Conservation (phyloP, 2,113 vertebrate genomes). For the Callochromis pleurospilus region DNA sequence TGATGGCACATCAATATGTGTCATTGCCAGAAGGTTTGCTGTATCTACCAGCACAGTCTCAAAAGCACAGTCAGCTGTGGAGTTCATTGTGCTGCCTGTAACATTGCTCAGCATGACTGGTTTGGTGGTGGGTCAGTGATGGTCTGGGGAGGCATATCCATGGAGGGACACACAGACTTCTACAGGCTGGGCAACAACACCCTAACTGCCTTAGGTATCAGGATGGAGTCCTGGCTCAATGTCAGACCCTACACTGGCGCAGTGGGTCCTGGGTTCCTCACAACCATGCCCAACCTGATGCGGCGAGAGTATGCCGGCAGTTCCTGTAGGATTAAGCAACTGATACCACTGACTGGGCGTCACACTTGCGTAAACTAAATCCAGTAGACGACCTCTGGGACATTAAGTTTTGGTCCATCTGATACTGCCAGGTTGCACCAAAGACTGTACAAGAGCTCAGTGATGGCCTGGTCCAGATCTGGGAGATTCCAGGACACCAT, state of each 20-base stretch:
- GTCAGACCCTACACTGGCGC: background rate
- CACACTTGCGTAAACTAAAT: rapidly evolving
- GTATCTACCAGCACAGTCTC: background rate
- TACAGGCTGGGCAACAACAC: background rate
- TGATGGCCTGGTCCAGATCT: background rate
- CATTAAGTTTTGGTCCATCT: background rate
- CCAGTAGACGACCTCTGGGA: background rate
- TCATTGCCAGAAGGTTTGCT: background rate
- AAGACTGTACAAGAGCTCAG: background rate
- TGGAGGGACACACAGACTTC: background rate
- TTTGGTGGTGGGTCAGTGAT: background rate
- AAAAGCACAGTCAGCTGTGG: background rate
- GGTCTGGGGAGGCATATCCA: background rate
- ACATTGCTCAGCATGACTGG: background rate
- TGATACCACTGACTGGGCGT: background rate
- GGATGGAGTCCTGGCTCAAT: background rate
- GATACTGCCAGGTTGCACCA: background rate
- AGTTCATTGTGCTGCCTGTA: background rate
- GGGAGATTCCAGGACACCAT: background rate
- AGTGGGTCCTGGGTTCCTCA: background rate
- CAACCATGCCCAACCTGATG: background rate
- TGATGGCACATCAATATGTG: background rate
- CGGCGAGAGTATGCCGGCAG: background rate
- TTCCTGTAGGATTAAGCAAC: background rate
- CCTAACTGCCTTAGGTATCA: background rate